These are phyloP conservation scores for Bucorvus abyssinicus DNA, from an alignment of 2,797 vertebrate species.

Conservation along the genomic window DNA sequence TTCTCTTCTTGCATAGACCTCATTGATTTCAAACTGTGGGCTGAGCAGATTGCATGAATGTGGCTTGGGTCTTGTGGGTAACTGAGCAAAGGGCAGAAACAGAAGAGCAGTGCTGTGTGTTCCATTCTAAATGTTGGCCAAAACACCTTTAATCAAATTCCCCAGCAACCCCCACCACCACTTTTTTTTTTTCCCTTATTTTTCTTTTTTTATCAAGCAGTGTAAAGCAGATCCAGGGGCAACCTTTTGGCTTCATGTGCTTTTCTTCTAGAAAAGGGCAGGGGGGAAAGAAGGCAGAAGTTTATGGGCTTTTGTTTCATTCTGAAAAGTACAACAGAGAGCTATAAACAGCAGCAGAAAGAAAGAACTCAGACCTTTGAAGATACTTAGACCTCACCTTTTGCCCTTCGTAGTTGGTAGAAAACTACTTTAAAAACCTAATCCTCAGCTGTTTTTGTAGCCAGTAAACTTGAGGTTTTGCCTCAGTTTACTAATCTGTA, in stretches of 20 bases:
- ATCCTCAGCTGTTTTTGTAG: background rate
- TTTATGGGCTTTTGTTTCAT: background rate
- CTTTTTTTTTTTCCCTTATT: fast-evolving
- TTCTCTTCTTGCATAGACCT: constrained; percentile 17
- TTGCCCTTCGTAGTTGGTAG: background rate
- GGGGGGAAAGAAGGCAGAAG: background rate
- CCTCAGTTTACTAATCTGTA: background rate
- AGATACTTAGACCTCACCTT: background rate
- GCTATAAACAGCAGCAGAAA: background rate
- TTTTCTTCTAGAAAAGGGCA: background rate
- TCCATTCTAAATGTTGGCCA: background rate
- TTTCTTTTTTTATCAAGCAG: background rate
- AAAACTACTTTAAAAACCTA: background rate
- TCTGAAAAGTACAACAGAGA: background rate
- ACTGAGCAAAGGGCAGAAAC: constrained; percentile 1
- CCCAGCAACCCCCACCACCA: fast-evolving
- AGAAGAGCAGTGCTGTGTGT: background rate
- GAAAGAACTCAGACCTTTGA: background rate
- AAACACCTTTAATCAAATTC: background rate
- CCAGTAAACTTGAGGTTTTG: background rate
- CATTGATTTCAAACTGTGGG: constrained; percentile 32
- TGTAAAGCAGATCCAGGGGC: background rate
- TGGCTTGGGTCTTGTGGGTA: background rate
- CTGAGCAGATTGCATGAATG: background rate
- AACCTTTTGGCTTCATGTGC: background rate